Conservation (phyloP, 2,888 invertebrate species). For the Pycnomerus fuliginosus region DNA sequence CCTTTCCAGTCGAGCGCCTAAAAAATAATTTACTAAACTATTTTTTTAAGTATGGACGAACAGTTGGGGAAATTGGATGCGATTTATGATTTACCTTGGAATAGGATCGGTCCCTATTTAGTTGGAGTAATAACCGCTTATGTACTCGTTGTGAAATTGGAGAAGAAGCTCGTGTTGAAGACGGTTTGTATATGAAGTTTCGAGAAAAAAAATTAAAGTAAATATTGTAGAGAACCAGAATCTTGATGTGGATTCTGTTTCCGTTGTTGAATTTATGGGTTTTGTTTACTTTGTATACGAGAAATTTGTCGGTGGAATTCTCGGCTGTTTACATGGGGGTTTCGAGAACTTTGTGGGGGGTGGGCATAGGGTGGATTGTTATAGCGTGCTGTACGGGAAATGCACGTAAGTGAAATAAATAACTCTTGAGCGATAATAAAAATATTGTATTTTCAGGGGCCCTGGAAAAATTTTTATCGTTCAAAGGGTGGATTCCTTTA, state of each 20-base stretch:
- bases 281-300: slow-evolving; percentile 51
- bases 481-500: slow-evolving; percentile 44
- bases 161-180: slow-evolving; percentile 40
- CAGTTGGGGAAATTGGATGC: slow-evolving; percentile 46
- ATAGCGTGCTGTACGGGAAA: slow-evolving; percentile 59
- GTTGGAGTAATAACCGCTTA: slow-evolving; percentile 55
- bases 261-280: slow-evolving; percentile 50
- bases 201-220: slow-evolving; percentile 1
- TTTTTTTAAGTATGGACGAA: slow-evolving; percentile 48
- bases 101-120: slow-evolving; percentile 55
- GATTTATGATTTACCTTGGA: slow-evolving; percentile 57
- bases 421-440: neutral
- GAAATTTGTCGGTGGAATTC: slow-evolving; percentile 52
- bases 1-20: too few species aligned
- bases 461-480: slow-evolving; percentile 49
- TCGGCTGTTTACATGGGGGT: slow-evolving; percentile 56
- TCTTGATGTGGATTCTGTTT: slow-evolving; percentile 47
- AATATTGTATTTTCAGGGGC: slow-evolving; percentile 27
- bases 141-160: slow-evolving; percentile 46
- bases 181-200: slow-evolving; percentile 30
- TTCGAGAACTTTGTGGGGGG: slow-evolving; percentile 57
- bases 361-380: slow-evolving; percentile 59
- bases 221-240: slow-evolving; percentile 26
- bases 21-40: neutral
- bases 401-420: slow-evolving; percentile 46